Evolutionary conservation across 2,797 vertebrate species (phyloP).

Genomic region (Buphagus erythrorhynchus): DNA sequence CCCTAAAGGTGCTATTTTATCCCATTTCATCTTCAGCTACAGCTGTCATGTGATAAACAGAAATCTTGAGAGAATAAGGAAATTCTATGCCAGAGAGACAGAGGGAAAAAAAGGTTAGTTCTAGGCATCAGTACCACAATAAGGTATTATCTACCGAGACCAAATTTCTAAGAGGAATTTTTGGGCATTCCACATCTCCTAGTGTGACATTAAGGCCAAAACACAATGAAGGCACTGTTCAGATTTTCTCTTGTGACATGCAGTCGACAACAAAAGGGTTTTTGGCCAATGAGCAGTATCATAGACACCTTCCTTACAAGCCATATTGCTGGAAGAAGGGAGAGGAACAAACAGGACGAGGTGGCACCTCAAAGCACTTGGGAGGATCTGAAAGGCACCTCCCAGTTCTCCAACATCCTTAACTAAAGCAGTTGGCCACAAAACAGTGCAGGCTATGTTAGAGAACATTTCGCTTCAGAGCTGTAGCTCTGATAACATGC

Average conservation of each 20-base stretch:
- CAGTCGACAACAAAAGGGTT: background rate
- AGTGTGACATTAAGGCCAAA: background rate
- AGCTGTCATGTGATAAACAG: background rate
- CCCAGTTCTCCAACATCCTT: background rate
- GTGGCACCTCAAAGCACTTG: background rate
- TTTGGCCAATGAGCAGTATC: background rate
- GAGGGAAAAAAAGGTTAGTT: background rate
- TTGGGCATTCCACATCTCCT: background rate
- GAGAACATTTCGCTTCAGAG: background rate
- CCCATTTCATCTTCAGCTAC: background rate
- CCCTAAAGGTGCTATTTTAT: background rate
- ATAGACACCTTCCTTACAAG: background rate
- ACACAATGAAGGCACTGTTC: background rate
- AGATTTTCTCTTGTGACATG: background rate
- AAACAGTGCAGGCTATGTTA: background rate
- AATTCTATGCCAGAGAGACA: background rate
- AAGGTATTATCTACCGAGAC: accelerated
- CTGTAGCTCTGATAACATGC: background rate
- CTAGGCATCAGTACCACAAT: background rate
- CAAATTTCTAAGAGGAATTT: background rate
- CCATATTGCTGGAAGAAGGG: accelerated
- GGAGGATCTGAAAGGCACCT: background rate
- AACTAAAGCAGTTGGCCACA: background rate
- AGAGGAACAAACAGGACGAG: background rate
- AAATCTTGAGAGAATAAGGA: background rate